Evolutionary conservation across 2,113 vertebrate species (phyloP).

Genomic region (Otus sunia): DNA sequence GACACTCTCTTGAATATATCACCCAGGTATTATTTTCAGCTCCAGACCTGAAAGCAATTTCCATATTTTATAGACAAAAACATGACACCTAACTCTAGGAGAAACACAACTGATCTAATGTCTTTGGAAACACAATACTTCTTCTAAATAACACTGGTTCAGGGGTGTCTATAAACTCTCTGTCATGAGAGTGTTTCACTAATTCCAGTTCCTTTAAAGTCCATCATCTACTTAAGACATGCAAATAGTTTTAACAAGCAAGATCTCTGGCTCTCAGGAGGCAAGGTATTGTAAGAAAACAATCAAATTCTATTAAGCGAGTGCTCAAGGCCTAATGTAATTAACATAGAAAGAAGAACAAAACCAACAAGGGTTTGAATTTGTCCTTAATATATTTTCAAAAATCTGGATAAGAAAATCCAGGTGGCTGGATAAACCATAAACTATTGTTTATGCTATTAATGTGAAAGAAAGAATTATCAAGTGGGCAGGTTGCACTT

Average conservation of each 20-base stretch:
- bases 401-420: background rate
- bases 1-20: conserved; percentile 25
- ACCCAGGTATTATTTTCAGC: conserved; percentile 52
- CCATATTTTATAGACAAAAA: conserved; percentile 48
- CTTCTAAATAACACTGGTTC: conserved; percentile 52
- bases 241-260: conserved; percentile 44
- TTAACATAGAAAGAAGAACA: background rate
- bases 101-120: conserved; percentile 12
- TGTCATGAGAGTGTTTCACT: conserved; percentile 1
- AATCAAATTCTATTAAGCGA: background rate
- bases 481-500: background rate
- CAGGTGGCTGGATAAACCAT: background rate
- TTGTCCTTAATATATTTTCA: background rate
- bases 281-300: conserved; percentile 18
- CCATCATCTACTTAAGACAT: conserved; percentile 24
- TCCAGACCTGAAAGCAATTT: conserved; percentile 30
- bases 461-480: background rate
- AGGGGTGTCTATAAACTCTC: conserved; percentile 26
- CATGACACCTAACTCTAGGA: conserved; percentile 23
- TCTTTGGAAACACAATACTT: conserved; percentile 19
- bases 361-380: background rate
- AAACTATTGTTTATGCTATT: background rate
- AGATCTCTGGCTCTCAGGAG: conserved; percentile 6
- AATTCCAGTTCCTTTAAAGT: conserved; percentile 39
- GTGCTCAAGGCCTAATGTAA: background rate